These are phyloP conservation scores for Diorhabda sublineata DNA, from an alignment of 1,140 invertebrate species.

Conservation along the genomic window DNA sequence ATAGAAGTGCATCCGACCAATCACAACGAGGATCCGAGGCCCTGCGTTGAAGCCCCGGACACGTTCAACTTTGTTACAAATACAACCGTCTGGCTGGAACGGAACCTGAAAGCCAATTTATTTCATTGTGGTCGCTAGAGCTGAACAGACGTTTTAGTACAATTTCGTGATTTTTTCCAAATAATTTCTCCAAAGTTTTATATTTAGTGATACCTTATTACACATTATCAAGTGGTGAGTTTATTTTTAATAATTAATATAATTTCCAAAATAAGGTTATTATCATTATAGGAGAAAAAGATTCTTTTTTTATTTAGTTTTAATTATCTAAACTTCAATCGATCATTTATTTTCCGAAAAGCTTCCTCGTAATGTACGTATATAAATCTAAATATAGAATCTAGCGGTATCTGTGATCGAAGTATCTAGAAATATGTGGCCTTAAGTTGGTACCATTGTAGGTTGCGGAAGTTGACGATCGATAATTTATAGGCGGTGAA, in stretches of 20 bases:
- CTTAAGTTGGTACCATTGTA: no score
- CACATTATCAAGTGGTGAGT: background rate
- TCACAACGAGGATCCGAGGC: background rate
- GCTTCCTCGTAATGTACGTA: no score
- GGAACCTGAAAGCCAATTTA: background rate
- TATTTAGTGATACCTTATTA: background rate
- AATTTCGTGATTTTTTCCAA: background rate
- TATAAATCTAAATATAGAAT: no score
- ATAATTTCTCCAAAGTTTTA: background rate
- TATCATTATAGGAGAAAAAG: background rate
- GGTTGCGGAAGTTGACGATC: no score
- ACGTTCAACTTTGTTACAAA: background rate
- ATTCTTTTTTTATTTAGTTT: background rate
- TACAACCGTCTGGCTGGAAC: background rate
- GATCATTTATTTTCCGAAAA: background rate
- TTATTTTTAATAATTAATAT: background rate
- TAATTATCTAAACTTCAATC: background rate
- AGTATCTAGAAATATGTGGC: no score
- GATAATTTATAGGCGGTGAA: no score
- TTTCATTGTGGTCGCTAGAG: background rate
- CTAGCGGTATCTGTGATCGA: no score
- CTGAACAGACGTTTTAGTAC: background rate
- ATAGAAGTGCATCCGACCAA: background rate
- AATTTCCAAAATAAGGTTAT: background rate
- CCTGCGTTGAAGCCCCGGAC: background rate